phyloP scores from a whole-genome alignment of 1,140 invertebrate genomes.

The Rhopalosiphum maidis region DNA sequence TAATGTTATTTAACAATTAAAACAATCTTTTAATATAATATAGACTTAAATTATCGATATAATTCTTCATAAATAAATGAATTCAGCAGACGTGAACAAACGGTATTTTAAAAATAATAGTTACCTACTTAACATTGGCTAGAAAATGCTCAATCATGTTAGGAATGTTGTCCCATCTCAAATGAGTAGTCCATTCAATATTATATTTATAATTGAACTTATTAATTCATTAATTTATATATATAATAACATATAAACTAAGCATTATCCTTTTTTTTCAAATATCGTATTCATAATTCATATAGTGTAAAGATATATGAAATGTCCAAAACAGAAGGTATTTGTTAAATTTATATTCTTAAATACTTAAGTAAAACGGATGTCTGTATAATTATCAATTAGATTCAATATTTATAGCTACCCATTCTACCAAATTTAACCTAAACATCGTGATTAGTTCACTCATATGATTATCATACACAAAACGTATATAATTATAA shows the following conservation, averaged over 20 bases:
- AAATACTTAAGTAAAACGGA: neutral
- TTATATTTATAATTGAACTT: no score
- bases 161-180: no score
- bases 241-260: no score
- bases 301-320: no score
- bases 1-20: neutral
- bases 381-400: neutral
- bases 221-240: no score
- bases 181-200: no score
- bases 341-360: neutral
- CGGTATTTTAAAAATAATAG: neutral
- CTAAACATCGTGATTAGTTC: neutral
- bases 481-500: neutral
- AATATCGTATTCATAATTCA: no score
- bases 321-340: neutral
- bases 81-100: neutral
- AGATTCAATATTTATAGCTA: neutral
- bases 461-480: neutral
- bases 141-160: neutral
- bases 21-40: neutral
- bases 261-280: no score
- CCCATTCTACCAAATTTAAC: neutral
- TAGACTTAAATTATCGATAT: neutral
- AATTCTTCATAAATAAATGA: neutral
- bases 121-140: neutral